A percentile compares a stretch with the other conserved stretches of the same genome.
These are phyloP conservation scores for Propithecus deckenii DNA, from an alignment of 2,797 vertebrate species.

Conservation along the genomic window DNA sequence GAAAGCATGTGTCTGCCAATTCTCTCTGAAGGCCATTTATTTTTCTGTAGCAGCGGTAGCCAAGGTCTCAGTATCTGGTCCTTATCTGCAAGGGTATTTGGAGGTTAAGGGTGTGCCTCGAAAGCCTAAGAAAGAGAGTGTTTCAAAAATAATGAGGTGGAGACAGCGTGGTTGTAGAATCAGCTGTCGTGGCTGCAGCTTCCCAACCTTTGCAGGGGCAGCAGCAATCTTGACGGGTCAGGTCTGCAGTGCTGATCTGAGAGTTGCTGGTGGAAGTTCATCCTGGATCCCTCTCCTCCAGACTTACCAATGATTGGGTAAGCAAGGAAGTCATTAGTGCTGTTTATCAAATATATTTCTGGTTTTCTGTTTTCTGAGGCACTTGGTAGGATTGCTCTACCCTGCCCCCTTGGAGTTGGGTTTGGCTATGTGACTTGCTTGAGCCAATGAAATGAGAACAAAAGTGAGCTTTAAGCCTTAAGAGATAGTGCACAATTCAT, in stretches of 20 bases:
- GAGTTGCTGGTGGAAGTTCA: background rate
- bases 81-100: background rate
- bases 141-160: background rate
- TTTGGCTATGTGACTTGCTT: background rate
- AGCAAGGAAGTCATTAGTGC: background rate
- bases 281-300: background rate
- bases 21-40: background rate
- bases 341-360: background rate
- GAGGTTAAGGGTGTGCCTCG: background rate
- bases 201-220: background rate
- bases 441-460: background rate
- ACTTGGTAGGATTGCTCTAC: background rate
- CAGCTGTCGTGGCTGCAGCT: too few species aligned
- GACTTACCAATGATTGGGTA: background rate
- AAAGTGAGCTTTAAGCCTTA: background rate
- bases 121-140: background rate
- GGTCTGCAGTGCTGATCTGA: background rate
- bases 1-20: background rate
- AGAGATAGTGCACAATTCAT: background rate
- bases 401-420: background rate
- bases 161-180: background rate
- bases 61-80: background rate
- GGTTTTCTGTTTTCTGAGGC: background rate
- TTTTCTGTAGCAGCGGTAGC: background rate
- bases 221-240: background rate